phyloP scores from a whole-genome alignment of 2,797 vertebrate species.

The Phataginus tricuspis region DNA sequence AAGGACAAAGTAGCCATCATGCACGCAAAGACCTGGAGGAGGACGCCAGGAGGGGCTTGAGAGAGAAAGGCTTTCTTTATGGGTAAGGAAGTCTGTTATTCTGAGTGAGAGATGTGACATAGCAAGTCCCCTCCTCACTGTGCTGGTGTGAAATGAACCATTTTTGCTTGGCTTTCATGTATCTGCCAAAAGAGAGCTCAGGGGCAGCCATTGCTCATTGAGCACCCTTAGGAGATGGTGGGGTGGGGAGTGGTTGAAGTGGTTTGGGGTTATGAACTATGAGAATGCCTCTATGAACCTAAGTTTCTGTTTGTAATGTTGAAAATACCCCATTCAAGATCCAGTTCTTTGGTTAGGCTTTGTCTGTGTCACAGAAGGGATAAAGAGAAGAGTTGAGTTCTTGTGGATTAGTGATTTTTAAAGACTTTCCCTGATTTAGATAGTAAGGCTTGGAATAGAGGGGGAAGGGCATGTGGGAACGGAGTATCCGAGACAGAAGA shows the following conservation, averaged over 20 bases:
- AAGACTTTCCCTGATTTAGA: neutral
- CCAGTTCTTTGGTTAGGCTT: neutral
- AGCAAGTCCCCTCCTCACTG: neutral
- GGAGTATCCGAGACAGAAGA: neutral
- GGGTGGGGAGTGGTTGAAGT: too few relatives aligned
- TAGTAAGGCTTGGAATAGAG: rapidly evolving
- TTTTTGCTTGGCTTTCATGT: neutral
- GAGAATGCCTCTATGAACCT: neutral
- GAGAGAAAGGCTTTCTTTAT: neutral
- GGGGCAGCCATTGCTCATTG: rapidly evolving
- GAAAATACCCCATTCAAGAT: neutral
- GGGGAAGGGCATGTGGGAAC: rapidly evolving
- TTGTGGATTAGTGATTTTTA: neutral
- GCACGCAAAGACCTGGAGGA: neutral
- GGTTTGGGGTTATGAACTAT: neutral
- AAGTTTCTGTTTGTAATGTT: neutral
- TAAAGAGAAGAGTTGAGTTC: neutral
- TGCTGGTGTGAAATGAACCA: too few relatives aligned
- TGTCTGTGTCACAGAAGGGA: neutral
- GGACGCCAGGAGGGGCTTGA: neutral
- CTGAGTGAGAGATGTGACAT: neutral
- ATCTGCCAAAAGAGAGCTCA: neutral
- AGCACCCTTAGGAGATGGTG: neutral
- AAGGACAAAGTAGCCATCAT: neutral
- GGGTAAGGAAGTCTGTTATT: too few relatives aligned